Percentiles rank a stretch among this genome's conserved stretches.
Conservation (phyloP, 1,140 invertebrate species). For the Drosophila nebulosa region DNA sequence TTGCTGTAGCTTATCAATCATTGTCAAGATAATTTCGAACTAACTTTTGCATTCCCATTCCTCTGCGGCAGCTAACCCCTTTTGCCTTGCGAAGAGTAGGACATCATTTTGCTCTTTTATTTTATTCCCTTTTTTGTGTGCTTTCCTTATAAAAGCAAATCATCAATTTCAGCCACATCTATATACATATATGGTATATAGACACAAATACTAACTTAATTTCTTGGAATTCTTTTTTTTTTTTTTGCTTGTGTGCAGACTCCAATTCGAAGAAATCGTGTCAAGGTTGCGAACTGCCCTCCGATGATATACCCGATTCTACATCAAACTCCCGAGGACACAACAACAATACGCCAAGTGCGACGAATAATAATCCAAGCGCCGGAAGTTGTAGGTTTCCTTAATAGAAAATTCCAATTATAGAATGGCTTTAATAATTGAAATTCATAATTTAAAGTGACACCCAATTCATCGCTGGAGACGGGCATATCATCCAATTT, state of each 20-base stretch:
- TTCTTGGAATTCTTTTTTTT: conserved; percentile 29
- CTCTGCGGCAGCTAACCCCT: conserved; percentile 57
- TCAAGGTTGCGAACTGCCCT: conserved; percentile 92
- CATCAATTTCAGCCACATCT: conserved; percentile 52
- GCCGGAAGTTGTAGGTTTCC: conserved; percentile 73
- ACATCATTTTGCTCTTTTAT: conserved; percentile 39
- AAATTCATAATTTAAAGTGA: conserved; percentile 42
- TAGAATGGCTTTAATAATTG: not conserved
- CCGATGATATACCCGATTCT: conserved; percentile 87
- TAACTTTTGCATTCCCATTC: conserved; percentile 47
- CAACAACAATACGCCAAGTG: conserved; percentile 88
- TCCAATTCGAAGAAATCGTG: conserved; percentile 89
- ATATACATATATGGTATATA: conserved; percentile 11
- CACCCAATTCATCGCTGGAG: conserved; percentile 79
- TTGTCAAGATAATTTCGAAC: conserved; percentile 60
- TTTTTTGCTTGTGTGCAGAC: conserved; percentile 46
- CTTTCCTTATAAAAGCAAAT: conserved; percentile 52
- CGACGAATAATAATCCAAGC: conserved; percentile 87
- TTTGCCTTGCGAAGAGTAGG: conserved; percentile 31
- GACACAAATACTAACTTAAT: conserved; percentile 49
- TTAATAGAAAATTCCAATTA: not conserved
- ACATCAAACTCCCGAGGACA: conserved; percentile 85
- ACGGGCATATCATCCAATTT: conserved; percentile 77
- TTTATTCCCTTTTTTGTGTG: conserved; percentile 7
- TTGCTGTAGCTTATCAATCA: conserved; percentile 76